These are phyloP conservation scores for Leiothrix lutea DNA, from an alignment of 2,113 vertebrate genomes.

Conservation along the genomic window DNA sequence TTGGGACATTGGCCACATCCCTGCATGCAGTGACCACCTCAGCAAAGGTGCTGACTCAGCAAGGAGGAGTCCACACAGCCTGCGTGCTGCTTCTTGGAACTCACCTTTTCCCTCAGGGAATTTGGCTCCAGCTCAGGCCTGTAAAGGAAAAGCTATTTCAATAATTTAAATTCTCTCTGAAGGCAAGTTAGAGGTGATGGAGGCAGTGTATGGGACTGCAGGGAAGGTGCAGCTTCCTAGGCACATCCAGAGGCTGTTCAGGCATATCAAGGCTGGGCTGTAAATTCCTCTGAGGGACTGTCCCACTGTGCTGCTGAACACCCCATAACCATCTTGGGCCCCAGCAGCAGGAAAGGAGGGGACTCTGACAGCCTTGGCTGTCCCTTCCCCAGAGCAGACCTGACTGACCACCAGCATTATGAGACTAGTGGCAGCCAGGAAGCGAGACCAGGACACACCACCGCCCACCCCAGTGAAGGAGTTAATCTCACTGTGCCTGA, in stretches of 20 bases:
- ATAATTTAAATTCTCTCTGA: background rate
- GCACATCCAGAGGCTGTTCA: background rate
- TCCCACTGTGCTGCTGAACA: background rate
- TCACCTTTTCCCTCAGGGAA: background rate
- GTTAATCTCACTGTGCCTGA: background rate
- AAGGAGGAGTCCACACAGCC: too few relatives aligned
- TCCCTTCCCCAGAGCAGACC: background rate
- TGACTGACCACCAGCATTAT: background rate
- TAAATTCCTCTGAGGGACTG: fast-evolving
- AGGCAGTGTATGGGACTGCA: fast-evolving
- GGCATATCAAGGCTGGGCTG: background rate
- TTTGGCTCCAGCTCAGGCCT: background rate
- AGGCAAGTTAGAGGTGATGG: fast-evolving
- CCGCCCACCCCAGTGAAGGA: fast-evolving
- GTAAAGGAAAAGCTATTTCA: background rate
- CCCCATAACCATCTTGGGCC: background rate
- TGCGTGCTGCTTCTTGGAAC: background rate
- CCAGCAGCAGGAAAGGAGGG: fast-evolving
- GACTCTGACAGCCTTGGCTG: background rate
- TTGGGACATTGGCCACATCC: fast-evolving
- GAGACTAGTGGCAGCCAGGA: background rate
- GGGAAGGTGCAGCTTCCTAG: background rate
- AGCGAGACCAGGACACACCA: background rate
- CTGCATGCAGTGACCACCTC: background rate
- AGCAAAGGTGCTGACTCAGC: background rate